These are phyloP conservation scores for Hypomecis punctinalis DNA, from an alignment of 2,888 invertebrate genomes.

Conservation along the genomic window DNA sequence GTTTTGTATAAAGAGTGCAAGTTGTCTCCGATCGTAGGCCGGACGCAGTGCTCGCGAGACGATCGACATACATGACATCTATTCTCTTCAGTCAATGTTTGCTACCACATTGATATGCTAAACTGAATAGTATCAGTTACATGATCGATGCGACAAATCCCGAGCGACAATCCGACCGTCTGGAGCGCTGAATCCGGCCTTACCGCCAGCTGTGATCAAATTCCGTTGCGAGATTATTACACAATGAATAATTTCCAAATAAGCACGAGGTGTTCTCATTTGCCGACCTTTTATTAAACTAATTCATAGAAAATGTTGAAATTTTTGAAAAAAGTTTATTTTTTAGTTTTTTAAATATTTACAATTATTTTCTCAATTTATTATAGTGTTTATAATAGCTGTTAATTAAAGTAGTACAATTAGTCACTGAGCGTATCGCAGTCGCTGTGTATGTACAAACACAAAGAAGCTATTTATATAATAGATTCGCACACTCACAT, in stretches of 20 bases:
- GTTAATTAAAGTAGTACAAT: constrained; percentile 65
- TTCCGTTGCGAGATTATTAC: constrained; percentile 41
- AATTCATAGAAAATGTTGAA: constrained; percentile 39
- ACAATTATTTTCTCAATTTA: constrained; percentile 39
- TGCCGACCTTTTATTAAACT: constrained; percentile 41
- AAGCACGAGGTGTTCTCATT: constrained; percentile 42
- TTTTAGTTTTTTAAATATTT: constrained; percentile 55
- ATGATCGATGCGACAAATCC: background rate
- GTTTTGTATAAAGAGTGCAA: constrained; percentile 1
- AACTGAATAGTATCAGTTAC: background rate
- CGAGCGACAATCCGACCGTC: background rate
- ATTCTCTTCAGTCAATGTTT: too few relatives aligned
- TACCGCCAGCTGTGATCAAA: constrained; percentile 47
- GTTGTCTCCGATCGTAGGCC: constrained; percentile 24
- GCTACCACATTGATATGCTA: background rate
- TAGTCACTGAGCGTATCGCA: constrained; percentile 54
- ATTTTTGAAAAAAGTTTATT: constrained; percentile 54
- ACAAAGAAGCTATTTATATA: constrained; percentile 26
- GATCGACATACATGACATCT: too few relatives aligned
- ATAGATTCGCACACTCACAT: constrained; percentile 26
- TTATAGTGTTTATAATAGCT: constrained; percentile 52
- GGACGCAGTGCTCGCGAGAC: constrained; percentile 1
- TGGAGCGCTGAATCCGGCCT: constrained; percentile 13
- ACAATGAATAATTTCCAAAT: constrained; percentile 48
- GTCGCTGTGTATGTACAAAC: constrained; percentile 44